Evolutionary conservation across 2,888 invertebrate species (phyloP).

Genomic region (Desoria tigrina): DNA sequence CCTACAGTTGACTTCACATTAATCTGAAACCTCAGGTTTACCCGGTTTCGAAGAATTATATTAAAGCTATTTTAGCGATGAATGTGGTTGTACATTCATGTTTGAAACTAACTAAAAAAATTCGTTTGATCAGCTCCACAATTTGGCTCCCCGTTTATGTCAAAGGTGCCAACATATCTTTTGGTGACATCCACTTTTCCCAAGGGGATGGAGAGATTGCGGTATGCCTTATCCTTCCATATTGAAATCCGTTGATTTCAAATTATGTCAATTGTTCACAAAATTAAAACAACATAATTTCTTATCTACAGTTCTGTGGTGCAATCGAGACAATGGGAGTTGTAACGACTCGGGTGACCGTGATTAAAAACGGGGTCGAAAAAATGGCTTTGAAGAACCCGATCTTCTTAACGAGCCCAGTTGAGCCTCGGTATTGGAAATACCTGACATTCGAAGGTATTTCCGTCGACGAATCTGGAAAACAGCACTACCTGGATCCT

Average conservation of each 20-base stretch:
- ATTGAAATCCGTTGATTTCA: not conserved
- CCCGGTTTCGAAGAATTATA: too few species aligned
- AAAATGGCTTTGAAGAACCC: constrained; percentile 37
- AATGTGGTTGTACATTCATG: too few species aligned
- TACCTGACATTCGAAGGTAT: constrained; percentile 45
- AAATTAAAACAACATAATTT: not conserved
- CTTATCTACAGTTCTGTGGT: constrained; percentile 38
- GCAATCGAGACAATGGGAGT: constrained; percentile 45
- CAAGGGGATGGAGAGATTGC: constrained; percentile 48
- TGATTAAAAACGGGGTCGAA: constrained; percentile 42
- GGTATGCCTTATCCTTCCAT: too few species aligned
- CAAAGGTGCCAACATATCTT: constrained; percentile 37
- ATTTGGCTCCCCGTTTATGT: constrained; percentile 47
- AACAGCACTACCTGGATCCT: constrained; percentile 41
- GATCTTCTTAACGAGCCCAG: constrained; percentile 41
- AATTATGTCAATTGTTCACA: not conserved
- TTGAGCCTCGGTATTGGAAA: constrained; percentile 36
- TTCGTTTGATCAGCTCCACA: too few species aligned
- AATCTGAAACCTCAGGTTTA: too few species aligned
- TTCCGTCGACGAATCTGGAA: constrained; percentile 40
- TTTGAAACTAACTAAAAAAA: too few species aligned
- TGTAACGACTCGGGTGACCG: constrained; percentile 29
- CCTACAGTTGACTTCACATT: too few species aligned
- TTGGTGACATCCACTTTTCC: constrained; percentile 47
- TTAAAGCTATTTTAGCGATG: too few species aligned